A percentile compares a stretch with the other conserved stretches of the same genome.
Evolutionary conservation across 2,113 vertebrate genomes (phyloP).

Genomic region (Oplegnathus fasciatus): DNA sequence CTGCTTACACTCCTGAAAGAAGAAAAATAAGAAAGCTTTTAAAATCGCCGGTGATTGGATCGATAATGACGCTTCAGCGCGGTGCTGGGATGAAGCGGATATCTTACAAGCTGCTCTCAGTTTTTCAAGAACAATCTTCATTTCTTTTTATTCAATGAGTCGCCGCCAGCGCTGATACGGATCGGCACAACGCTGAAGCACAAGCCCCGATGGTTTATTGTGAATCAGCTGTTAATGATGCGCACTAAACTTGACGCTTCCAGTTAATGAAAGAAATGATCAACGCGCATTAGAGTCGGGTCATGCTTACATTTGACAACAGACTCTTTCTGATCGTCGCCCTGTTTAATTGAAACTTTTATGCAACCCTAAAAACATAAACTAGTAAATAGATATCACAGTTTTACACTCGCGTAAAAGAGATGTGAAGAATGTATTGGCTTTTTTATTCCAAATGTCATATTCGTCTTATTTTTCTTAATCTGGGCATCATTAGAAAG

Average conservation of each 20-base stretch:
- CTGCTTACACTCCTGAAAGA: slow-evolving; percentile 48
- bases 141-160: slow-evolving; percentile 47
- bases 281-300: slow-evolving; percentile 36
- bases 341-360: slow-evolving; percentile 66
- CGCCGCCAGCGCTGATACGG: slow-evolving; percentile 5
- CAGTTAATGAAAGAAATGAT: slow-evolving; percentile 46
- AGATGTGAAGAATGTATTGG: not conserved
- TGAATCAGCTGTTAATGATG: slow-evolving; percentile 66
- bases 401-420: not conserved
- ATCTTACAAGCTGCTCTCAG: slow-evolving; percentile 12
- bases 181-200: slow-evolving; percentile 21
- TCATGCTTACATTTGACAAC: slow-evolving; percentile 61
- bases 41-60: not conserved
- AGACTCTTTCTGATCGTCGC: slow-evolving; percentile 41
- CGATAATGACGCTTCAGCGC: not conserved
- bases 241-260: slow-evolving; percentile 68
- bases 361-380: not conserved
- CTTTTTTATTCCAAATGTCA: not conserved
- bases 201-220: slow-evolving; percentile 35
- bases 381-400: not conserved
- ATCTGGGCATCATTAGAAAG: slow-evolving; percentile 58
- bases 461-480: not conserved
- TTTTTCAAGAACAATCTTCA: slow-evolving; percentile 30
- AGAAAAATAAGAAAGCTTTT: slow-evolving; percentile 26
- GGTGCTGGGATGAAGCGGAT: not conserved